Conservation (phyloP, 23 tunicate genomes). For the Trididemnum miniatum region DNA sequence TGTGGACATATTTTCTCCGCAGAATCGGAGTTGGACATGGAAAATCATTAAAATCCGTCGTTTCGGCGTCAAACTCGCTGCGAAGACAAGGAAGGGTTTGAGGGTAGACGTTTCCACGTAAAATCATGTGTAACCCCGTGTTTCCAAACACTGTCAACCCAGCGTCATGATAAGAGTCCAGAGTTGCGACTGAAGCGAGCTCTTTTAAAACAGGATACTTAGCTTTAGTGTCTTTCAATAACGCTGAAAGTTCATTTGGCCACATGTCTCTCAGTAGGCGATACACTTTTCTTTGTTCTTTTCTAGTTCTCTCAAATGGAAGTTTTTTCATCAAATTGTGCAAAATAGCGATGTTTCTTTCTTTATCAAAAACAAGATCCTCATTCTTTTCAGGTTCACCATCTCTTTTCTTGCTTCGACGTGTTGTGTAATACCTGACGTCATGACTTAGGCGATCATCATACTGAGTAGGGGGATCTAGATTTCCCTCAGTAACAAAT, state of each 20-base stretch:
- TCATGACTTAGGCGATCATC: slow-evolving; percentile 51
- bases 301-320: slow-evolving; percentile 71
- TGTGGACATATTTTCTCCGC: slow-evolving; percentile 36
- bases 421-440: slow-evolving; percentile 20
- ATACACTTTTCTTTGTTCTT: slow-evolving; percentile 59
- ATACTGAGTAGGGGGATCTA: slow-evolving; percentile 49
- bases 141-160: slow-evolving; percentile 84
- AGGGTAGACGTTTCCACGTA: slow-evolving; percentile 61
- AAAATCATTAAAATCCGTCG: slow-evolving; percentile 32
- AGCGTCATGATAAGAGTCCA: slow-evolving; percentile 47
- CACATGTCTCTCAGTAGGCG: slow-evolving; percentile 55
- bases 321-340: slow-evolving; percentile 37
- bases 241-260: slow-evolving; percentile 55
- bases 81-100: slow-evolving; percentile 70
- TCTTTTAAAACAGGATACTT: slow-evolving; percentile 40
- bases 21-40: slow-evolving; percentile 66
- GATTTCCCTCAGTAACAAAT: neutral
- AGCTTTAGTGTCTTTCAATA: slow-evolving; percentile 30
- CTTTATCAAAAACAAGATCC: slow-evolving; percentile 39
- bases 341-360: slow-evolving; percentile 35
- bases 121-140: slow-evolving; percentile 71
- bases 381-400: neutral
- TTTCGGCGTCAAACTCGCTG: neutral
- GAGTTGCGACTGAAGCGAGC: slow-evolving; percentile 50
- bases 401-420: neutral